phyloP scores from a whole-genome alignment of 2,888 invertebrate species.

The Rhamnusium bicolor region DNA sequence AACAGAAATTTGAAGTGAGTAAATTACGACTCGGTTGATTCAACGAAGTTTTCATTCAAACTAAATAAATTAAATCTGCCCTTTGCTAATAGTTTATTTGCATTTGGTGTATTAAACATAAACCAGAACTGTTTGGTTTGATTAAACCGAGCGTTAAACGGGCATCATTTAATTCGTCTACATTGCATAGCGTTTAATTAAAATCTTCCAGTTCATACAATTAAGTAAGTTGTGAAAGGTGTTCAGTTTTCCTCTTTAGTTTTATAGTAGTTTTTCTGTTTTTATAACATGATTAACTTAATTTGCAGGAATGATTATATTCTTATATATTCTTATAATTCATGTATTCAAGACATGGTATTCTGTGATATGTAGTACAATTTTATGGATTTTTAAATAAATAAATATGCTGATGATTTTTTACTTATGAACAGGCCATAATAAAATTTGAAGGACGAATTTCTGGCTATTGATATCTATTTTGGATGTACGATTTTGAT shows the following conservation, averaged over 20 bases:
- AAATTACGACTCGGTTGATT: not conserved
- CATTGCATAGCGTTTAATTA: not conserved
- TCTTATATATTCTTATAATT: too few species aligned
- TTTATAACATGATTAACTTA: too few species aligned
- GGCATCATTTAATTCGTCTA: conserved; percentile 11
- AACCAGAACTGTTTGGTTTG: conserved; percentile 22
- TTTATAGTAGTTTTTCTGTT: too few species aligned
- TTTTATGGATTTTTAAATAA: too few species aligned
- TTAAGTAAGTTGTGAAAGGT: not conserved
- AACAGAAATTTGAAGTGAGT: not conserved
- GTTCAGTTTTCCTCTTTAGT: not conserved
- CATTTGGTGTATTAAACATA: conserved; percentile 29
- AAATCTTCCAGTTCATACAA: not conserved
- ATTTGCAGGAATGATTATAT: too few species aligned
- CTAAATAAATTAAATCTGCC: conserved; percentile 17
- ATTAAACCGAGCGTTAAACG: conserved; percentile 27
- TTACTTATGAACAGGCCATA: too few species aligned
- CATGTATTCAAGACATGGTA: too few species aligned
- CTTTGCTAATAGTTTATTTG: conserved; percentile 28
- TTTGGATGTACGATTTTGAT: too few species aligned
- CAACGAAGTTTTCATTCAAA: conserved; percentile 25
- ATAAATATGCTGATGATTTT: too few species aligned
- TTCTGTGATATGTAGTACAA: too few species aligned
- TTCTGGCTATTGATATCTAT: too few species aligned
- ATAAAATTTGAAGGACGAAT: too few species aligned